Base-by-base conservation (phyloP, 2,797 vertebrate species). In the Arrhamphus sclerolepis region DNA sequence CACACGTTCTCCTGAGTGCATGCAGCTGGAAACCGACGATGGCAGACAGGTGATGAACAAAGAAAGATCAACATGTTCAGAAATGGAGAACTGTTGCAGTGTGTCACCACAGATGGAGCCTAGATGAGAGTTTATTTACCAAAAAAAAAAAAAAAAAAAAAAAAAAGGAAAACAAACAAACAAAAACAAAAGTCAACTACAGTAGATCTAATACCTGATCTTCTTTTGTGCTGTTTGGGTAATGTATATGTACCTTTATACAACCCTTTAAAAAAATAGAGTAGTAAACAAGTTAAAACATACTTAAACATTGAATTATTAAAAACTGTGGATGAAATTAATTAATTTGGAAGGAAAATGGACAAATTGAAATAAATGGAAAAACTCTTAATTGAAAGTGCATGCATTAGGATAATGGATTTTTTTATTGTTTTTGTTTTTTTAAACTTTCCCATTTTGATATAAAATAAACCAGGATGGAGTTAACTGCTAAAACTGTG, bases 211-310 rank as follows among this genome's bases (percentile, higher is more conserved):
- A 92, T 94, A 94, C 92, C 93, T 94, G 92, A 93, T 91, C 90
- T 91, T 91, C 92, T 90, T 91, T 93, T 93, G 87, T 90, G 93
- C 84, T 92, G 92, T 93, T 94, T 94, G 86, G 93, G 91, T 92
- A 93, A 92, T 79, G 93, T 92, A 87, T 89, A 92, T 91, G 92
- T 92, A 90, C 90, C 91, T 91, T 92, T 94, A 90, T 91, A 91
- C 87, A 92, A 88, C 61, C 93, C 93, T 94, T 94, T 74, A 92
- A 92, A 70, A 93, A 89, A 94, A 85, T 92, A 91, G 85, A 93
- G 88, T 77, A 58, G 88, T 83, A 84, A 64, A 93, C 68, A 91
- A 70, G 88, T 92, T 92, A 91, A 91, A 86, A 76, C 81, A 91
- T 53, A 70, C 58, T 77, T 66, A 78, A 62, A 77, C 73, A 87